Evolutionary conservation across 2,888 invertebrate genomes (phyloP).

Genomic region (Scrobipalpa atriplicella): DNA sequence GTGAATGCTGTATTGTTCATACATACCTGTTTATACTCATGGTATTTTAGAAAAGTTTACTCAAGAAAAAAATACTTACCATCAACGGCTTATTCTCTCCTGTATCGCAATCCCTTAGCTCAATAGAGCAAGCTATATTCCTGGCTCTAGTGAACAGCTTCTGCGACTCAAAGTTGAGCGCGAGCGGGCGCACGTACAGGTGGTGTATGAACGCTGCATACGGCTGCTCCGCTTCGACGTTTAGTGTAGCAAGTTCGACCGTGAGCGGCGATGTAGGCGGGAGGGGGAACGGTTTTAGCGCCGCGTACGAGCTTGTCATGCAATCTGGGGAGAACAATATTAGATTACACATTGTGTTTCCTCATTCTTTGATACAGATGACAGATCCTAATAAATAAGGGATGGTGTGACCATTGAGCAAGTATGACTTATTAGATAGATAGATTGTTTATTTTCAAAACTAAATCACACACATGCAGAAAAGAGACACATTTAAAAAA

Average conservation of each 20-base stretch:
- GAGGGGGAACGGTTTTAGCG: slow-evolving; percentile 92
- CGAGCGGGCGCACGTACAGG: slow-evolving; percentile 95
- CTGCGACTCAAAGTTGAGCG: slow-evolving; percentile 94
- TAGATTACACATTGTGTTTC: background rate
- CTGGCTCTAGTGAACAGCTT: slow-evolving; percentile 95
- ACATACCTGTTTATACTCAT: background rate
- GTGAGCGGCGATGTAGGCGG: slow-evolving; percentile 90
- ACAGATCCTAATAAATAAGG: background rate
- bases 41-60: no score
- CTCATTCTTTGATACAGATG: no score
- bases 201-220: slow-evolving; percentile 94
- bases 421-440: no score
- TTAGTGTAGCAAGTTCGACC: slow-evolving; percentile 93
- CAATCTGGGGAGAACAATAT: slow-evolving; percentile 84
- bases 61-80: slow-evolving; percentile 75
- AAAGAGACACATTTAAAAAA: no score
- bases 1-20: no score
- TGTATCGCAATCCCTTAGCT: slow-evolving; percentile 92
- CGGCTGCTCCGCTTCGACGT: slow-evolving; percentile 88
- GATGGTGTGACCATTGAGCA: no score
- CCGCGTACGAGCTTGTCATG: slow-evolving; percentile 91
- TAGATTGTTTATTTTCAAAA: no score
- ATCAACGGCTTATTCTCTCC: slow-evolving; percentile 83
- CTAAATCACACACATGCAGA: no score
- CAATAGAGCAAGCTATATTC: slow-evolving; percentile 96